phyloP scores from a whole-genome alignment of 2,113 vertebrate species.

The Alouatta palliata region DNA sequence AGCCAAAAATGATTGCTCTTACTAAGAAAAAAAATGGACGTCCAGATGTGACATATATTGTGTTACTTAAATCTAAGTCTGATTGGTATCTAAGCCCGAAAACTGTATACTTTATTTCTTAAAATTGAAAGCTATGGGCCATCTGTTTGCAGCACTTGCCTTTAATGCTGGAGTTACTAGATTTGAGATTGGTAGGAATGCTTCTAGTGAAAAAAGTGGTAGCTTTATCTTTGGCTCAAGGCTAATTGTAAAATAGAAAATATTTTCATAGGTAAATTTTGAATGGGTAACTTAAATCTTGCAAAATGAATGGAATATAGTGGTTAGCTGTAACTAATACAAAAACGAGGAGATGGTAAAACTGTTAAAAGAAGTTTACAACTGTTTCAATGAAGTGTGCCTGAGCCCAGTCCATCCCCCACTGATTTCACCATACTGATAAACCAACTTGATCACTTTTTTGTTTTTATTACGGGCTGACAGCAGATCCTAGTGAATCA shows the following conservation, averaged over 20 bases:
- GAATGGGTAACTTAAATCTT: background rate
- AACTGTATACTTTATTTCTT: background rate
- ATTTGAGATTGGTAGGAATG: background rate
- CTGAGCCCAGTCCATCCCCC: background rate
- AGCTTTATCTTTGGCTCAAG: background rate
- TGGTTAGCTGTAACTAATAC: background rate
- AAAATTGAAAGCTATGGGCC: background rate
- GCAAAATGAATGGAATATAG: background rate
- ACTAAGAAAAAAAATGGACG: background rate
- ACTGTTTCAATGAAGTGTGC: background rate
- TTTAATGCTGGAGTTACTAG: constrained; percentile 22
- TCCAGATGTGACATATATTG: background rate
- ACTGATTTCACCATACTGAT: background rate
- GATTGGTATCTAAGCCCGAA: background rate
- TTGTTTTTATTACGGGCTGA: background rate
- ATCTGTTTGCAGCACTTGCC: background rate
- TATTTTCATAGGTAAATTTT: background rate
- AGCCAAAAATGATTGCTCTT: background rate
- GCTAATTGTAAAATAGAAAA: background rate
- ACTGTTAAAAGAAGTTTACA: background rate
- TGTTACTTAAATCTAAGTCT: background rate
- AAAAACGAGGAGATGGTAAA: background rate
- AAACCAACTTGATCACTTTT: background rate
- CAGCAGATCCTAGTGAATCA: background rate
- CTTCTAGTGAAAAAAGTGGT: background rate